Base-by-base conservation (phyloP, 1,140 invertebrate species). In the Coenobita brevimanus region DNA sequence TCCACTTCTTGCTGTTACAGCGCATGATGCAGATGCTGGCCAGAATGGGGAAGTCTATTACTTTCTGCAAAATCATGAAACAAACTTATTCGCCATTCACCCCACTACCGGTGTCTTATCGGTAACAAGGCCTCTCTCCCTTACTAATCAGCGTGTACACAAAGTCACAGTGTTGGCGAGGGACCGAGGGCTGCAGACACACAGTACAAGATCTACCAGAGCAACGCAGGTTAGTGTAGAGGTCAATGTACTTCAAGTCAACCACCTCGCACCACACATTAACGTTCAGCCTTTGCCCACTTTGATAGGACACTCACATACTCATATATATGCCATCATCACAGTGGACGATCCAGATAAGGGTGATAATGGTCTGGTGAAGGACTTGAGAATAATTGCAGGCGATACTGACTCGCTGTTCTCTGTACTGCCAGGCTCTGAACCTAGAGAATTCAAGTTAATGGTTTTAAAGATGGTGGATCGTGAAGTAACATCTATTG, bases 31-130 rank as follows among this genome's bases (percentile, higher is more conserved):
- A 6, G 98, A 99, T 92, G 93, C 97, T 8, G 98, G 98, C 0
- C 94, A 96, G 71, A 99, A 99, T 92, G 97, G 97, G 0, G 97
- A 99, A 93, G 97, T 99, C 90, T 99, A 99, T 92, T 99, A 99
- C 92, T 98, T 96, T 92, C 96, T 99, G 89, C 93, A 95, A 27
- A 95, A 97, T 88, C 93, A 94, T 27, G 97, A 95, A 4, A 95
- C 97, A 90, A 95, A 96, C 89, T 99, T 98, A 33, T 90, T 90
- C 92, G 96, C 97, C 10, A 95, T 99, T 81, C 97, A 99, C 93
- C 97, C 97, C 21, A 97, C 97, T 33, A 97, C 95, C n/a, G 98
- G 98, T 3, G 95, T 97, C n/a, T 95, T 99, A 50, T 96, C 96
- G 6, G 93, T 98, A 13, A 97, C 97, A 1, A 94, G 96, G 91